Evolutionary conservation across 2,888 invertebrate genomes (phyloP), one percentile per base, ranked within the genome.

Genomic region (Caenorhabditis panamensis): DNA sequence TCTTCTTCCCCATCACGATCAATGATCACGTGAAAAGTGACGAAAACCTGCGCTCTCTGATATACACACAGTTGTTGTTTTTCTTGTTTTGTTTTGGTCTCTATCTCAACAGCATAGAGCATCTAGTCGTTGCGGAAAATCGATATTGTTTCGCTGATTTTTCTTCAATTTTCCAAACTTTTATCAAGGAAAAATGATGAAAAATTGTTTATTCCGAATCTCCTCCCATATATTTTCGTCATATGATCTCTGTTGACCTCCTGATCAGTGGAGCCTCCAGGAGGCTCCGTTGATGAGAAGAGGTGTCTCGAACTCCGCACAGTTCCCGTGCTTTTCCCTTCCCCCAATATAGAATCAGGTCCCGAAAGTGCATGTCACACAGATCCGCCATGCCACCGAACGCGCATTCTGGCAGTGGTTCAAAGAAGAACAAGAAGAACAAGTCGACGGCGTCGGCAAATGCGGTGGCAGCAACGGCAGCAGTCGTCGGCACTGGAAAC

Each of bases 341-440:
- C 54, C 22, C n/a, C 36, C 4, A 62, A 28, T 49, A 31, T 18
- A n/a, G 20, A 47, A 31, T 44, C 13, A 20, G 16, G 49, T 53
- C 61, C 5, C 59, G 20, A 26, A 31, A 53, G 66, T 66, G 63
- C 64, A 62, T 44, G 63, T 72, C 53, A 41, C 20, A 28, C n/a
- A 68, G 58, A 54, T 58, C 24, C 54, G 79, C 54, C 44, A 84
- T 84, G 84, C 82, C 84, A 61, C 84, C 84, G 62, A 82, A 81
- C 68, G 78, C 77, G 54, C 24, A 79, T 36, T 73, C 69, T 31
- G 68, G 24, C 47, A 68, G 77, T 2, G 63, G 66, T 37, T 61
- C 76, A 54, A 79, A 77, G 51, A 83, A 80, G 71, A 83, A 83
- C 56, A 83, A 79, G 26, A 84, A 82, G 77, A 79, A 82, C 22